These are phyloP conservation scores for Zaprionus ghesquierei DNA, from an alignment of 1,140 invertebrate genomes.

Conservation along the genomic window DNA sequence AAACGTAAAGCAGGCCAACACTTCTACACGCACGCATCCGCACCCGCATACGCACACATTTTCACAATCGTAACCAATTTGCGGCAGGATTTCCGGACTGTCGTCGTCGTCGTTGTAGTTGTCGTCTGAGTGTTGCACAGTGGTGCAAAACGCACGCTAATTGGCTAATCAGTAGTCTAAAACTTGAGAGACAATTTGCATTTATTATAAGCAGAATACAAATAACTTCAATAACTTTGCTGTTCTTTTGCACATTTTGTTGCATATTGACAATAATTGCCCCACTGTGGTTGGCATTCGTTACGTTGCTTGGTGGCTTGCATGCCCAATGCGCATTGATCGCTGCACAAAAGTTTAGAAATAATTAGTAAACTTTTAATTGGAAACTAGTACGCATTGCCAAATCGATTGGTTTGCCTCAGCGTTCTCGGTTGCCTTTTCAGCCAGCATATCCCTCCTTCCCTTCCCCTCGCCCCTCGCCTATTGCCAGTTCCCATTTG, in stretches of 20 bases:
- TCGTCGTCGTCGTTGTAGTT: constrained; percentile 16
- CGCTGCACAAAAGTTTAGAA: constrained; percentile 77
- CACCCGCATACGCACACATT: constrained; percentile 28
- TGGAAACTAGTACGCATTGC: constrained; percentile 76
- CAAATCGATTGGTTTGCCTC: constrained; percentile 62
- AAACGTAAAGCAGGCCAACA: constrained; percentile 11
- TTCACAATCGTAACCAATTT: constrained; percentile 71
- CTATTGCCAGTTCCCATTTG: background rate
- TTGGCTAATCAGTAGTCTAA: background rate
- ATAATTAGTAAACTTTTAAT: constrained; percentile 81
- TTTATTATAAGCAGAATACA: too few relatives aligned
- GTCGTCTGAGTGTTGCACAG: constrained; percentile 18
- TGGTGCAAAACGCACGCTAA: background rate
- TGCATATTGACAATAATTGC: background rate
- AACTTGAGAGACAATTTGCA: too few relatives aligned
- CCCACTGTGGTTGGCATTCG: constrained; percentile 12
- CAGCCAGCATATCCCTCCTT: background rate
- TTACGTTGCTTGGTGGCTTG: constrained; percentile 43
- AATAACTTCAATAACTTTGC: too few relatives aligned
- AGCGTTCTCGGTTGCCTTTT: background rate
- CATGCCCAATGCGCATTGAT: constrained; percentile 78
- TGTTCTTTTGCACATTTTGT: background rate
- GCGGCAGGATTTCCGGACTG: constrained; percentile 54
- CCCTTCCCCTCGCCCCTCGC: background rate
- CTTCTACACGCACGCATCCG: constrained; percentile 7